Evolutionary conservation across 2,888 invertebrate species (phyloP).

Genomic region (Creontiades dilutus): DNA sequence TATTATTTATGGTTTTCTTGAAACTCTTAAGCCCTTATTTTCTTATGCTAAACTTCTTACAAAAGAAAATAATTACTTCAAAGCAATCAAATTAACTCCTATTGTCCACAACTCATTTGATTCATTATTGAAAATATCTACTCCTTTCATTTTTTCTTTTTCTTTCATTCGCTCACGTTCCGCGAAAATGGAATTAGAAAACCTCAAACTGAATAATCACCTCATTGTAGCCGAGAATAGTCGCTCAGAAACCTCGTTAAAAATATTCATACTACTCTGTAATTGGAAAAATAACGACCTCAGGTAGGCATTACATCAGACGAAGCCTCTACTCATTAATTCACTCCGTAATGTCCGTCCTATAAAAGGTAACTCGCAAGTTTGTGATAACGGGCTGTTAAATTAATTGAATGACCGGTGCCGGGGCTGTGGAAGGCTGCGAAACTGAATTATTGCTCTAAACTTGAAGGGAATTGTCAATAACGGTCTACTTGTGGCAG

Average conservation of each 20-base stretch:
- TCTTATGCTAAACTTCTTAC: too few species aligned
- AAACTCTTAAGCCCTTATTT: too few species aligned
- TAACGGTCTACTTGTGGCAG: background rate
- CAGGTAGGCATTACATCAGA: constrained; percentile 15
- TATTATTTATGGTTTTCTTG: too few species aligned
- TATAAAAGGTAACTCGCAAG: background rate
- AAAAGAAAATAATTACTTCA: too few species aligned
- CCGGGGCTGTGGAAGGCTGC: background rate
- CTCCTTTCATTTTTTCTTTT: too few species aligned
- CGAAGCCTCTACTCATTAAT: constrained; percentile 5
- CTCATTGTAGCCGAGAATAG: background rate
- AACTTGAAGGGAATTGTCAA: constrained; percentile 14
- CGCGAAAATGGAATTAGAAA: background rate
- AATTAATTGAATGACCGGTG: background rate
- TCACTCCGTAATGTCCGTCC: background rate
- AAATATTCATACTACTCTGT: constrained; percentile 8
- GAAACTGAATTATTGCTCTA: constrained; percentile 16
- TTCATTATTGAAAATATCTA: too few species aligned
- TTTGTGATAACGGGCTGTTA: constrained; percentile 8
- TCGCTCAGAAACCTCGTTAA: background rate
- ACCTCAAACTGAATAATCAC: constrained; percentile 18
- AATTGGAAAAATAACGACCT: constrained; percentile 35
- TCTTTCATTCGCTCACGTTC: background rate
- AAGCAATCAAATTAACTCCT: too few species aligned
- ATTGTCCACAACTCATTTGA: too few species aligned